Base-by-base conservation (phyloP, 2,113 vertebrate species). In the Mandrillus leucophaeus region DNA sequence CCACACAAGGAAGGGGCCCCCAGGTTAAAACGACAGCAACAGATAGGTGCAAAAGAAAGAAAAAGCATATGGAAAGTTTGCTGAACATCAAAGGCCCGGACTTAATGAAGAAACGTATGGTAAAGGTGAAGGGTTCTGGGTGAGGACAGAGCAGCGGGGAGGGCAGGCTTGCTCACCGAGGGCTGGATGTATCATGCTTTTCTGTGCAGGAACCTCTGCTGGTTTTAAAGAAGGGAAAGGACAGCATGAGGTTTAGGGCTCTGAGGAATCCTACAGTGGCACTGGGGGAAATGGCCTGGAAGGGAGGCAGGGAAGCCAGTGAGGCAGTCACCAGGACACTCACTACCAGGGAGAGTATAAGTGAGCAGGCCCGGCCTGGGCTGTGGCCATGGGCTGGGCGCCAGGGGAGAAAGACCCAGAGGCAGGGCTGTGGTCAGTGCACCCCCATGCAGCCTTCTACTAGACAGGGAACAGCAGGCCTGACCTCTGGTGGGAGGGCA, bases 1-100 rank as follows among this genome's bases (percentile, higher is more conserved):
- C 23, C 40, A 12, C 1, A 27, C 0, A 1, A 50, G 23, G 27
- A 52, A 25, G 0, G 1, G 72, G 38, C 6, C 5, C 35, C 13
- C 30, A 18, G 8, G 11, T 73, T 30, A 45, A 68, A 57, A 66
- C 9, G 5, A 22, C 8, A 14, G 20, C 73, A 73, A 48, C 43
- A 14, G 35, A 38, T 0, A 38, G 64, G 27, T 23, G 5, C 43
- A 38, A 30, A 79, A 68, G 64, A 48, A 79, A 95, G 27, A 73
- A 64, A 52, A 93, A 40, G 20, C 61, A 27, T 0, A 18, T 1
- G 18, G 73, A 6, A 45, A 75, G 14, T 10, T 43, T 30, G 57
- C 43, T 2, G 32, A 35, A 45, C 7, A 38, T 38, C 40, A 11
- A 75, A 61, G 35, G 16, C 52, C 80, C 38, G 11, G 20, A 13